phyloP scores from a whole-genome alignment of 2,888 invertebrate species.

The Erebia palarica region DNA sequence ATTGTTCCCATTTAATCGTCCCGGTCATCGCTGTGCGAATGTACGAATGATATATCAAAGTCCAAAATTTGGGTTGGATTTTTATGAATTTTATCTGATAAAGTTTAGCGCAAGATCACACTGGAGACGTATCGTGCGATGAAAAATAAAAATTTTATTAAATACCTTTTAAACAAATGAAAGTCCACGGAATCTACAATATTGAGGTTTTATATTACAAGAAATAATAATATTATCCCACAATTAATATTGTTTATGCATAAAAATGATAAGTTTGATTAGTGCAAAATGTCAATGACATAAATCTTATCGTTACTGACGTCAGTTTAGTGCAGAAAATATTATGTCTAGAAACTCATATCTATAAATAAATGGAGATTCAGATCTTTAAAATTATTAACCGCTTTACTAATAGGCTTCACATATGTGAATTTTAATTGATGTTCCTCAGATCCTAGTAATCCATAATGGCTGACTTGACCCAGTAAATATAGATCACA shows the following conservation, averaged over 20 bases:
- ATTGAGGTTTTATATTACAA: background rate
- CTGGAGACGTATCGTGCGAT: background rate
- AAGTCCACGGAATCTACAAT: background rate
- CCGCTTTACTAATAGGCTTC: too few relatives aligned
- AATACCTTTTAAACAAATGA: background rate
- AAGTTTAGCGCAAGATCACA: constrained; percentile 7
- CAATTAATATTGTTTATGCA: too few relatives aligned
- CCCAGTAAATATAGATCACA: too few relatives aligned
- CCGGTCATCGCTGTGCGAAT: constrained; percentile 43
- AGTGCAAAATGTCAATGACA: too few relatives aligned
- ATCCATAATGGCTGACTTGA: too few relatives aligned
- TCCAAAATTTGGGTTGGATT: constrained; percentile 67
- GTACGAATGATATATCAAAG: constrained; percentile 74
- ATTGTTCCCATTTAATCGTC: constrained; percentile 61
- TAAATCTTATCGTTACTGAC: too few relatives aligned
- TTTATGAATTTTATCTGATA: constrained; percentile 57
- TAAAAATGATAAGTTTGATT: too few relatives aligned
- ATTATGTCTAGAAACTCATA: background rate
- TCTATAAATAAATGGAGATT: background rate
- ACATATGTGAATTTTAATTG: too few relatives aligned
- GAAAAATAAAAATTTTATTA: background rate
- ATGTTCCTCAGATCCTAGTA: too few relatives aligned
- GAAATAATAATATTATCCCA: too few relatives aligned
- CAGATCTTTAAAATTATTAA: too few relatives aligned
- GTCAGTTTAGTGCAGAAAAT: background rate